These are phyloP conservation scores for Poecile atricapillus DNA, from an alignment of 2,113 vertebrate genomes.

Conservation along the genomic window DNA sequence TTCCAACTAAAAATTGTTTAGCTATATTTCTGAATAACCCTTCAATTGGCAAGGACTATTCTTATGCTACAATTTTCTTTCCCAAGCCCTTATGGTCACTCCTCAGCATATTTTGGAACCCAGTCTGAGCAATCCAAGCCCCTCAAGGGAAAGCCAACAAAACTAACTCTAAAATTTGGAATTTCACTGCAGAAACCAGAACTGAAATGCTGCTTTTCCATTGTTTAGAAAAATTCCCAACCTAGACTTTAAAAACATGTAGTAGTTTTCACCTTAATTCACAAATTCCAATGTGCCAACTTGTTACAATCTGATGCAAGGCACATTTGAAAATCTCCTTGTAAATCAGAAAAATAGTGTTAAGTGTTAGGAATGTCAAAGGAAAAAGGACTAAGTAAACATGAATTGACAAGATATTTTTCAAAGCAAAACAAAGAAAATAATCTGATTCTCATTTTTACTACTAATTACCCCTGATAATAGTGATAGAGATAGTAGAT, in stretches of 20 bases:
- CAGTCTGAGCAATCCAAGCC: not conserved
- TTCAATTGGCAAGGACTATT: not conserved
- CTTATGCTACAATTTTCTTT: not conserved
- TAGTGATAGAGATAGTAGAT: too few relatives aligned
- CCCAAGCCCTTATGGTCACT: not conserved
- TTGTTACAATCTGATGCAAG: not conserved
- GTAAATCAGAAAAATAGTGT: not conserved
- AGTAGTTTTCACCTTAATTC: not conserved
- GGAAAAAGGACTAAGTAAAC: not conserved
- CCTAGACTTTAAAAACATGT: not conserved
- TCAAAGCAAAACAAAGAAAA: not conserved
- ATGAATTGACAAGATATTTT: accelerated
- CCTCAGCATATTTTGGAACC: not conserved
- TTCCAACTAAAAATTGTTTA: not conserved
- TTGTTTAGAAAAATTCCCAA: not conserved
- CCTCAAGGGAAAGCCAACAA: not conserved
- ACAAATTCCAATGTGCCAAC: not conserved
- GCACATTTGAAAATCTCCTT: not conserved
- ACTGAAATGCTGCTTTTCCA: not conserved
- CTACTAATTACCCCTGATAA: not conserved
- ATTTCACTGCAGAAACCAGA: not conserved
- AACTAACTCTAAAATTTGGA: not conserved
- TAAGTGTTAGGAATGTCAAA: not conserved
- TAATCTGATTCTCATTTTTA: not conserved
- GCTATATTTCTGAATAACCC: not conserved